Evolutionary conservation across 2,113 vertebrate genomes (phyloP).

Genomic region (Ammodytes dubius): DNA sequence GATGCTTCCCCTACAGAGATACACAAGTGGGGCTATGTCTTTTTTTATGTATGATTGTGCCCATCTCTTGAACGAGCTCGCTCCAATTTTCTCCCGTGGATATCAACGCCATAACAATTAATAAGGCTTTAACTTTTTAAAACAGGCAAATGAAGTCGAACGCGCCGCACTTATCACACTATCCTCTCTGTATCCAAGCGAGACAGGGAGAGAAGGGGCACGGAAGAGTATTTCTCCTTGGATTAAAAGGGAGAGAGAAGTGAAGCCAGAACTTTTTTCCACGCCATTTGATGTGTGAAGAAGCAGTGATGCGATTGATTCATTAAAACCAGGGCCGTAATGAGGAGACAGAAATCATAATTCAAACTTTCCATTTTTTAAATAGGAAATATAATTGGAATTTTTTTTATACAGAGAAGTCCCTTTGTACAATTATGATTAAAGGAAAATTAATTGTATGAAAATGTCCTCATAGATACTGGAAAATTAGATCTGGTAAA

Average conservation of each 20-base stretch:
- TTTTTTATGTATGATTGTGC: slow-evolving; percentile 44
- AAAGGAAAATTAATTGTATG: slow-evolving; percentile 91
- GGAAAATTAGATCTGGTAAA: slow-evolving; percentile 85
- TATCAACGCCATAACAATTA: slow-evolving; percentile 68
- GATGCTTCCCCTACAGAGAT: slow-evolving; percentile 55
- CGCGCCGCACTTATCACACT: slow-evolving; percentile 65
- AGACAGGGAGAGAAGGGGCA: slow-evolving; percentile 53
- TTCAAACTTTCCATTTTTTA: slow-evolving; percentile 84
- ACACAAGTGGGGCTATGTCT: slow-evolving; percentile 43
- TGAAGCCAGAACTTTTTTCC: slow-evolving; percentile 79
- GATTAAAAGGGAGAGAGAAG: slow-evolving; percentile 67
- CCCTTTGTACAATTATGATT: slow-evolving; percentile 90
- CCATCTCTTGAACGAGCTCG: slow-evolving; percentile 62
- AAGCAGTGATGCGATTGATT: slow-evolving; percentile 85
- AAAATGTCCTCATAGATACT: slow-evolving; percentile 88
- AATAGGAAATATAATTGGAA: slow-evolving; percentile 89
- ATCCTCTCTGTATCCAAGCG: slow-evolving; percentile 62
- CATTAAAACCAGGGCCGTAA: slow-evolving; percentile 84
- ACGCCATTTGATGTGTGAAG: slow-evolving; percentile 82
- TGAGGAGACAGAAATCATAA: slow-evolving; percentile 85
- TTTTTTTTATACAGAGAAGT: slow-evolving; percentile 81
- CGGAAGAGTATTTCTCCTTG: slow-evolving; percentile 68
- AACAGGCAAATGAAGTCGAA: slow-evolving; percentile 70
- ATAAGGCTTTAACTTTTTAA: slow-evolving; percentile 67
- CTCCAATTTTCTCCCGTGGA: slow-evolving; percentile 64